A percentile compares a stretch with the other conserved stretches of the same genome.
These are phyloP conservation scores for Bothrops jararaca DNA, from an alignment of 2,113 vertebrate species.

Conservation along the genomic window DNA sequence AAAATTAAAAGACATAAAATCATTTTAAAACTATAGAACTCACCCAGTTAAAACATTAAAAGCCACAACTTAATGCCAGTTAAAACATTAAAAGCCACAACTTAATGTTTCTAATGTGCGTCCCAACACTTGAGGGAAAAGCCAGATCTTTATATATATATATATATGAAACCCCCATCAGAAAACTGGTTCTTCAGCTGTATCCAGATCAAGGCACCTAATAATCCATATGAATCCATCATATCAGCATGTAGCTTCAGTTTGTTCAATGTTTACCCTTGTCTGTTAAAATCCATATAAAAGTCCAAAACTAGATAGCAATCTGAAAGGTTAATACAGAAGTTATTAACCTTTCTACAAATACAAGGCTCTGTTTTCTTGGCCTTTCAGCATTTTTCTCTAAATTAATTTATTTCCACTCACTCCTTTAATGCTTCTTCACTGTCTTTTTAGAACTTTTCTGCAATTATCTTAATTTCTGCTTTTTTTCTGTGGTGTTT, in stretches of 20 bases:
- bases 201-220: background rate
- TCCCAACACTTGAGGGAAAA: background rate
- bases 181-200: background rate
- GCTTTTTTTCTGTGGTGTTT: conserved; percentile 40
- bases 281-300: background rate
- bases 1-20: background rate
- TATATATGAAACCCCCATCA: background rate
- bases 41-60: background rate
- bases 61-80: background rate
- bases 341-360: background rate
- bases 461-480: conserved; percentile 36
- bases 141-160: background rate
- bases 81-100: background rate
- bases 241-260: background rate
- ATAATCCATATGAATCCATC: background rate
- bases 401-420: conserved; percentile 55
- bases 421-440: conserved; percentile 78
- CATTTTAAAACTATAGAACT: background rate
- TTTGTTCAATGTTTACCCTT: background rate
- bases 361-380: conserved; percentile 23
- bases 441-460: conserved; percentile 41
- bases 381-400: conserved; percentile 8
- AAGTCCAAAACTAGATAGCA: background rate
- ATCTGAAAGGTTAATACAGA: background rate
- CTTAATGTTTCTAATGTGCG: background rate